Base-by-base conservation (phyloP, 2,797 vertebrate species). In the Poeciliopsis gracilis region DNA sequence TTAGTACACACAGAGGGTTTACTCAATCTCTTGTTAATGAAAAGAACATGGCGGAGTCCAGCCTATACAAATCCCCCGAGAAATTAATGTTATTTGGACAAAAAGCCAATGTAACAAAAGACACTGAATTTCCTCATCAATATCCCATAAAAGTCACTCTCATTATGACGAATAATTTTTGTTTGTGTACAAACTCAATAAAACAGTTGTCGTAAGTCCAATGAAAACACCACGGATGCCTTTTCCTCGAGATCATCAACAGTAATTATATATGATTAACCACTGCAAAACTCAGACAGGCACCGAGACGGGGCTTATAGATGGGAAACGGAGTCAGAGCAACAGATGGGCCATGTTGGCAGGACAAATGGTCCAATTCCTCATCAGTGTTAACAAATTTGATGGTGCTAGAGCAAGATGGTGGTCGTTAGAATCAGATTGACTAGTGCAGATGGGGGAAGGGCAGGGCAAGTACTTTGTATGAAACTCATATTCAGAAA, bases 1-100 rank as follows among this genome's bases (percentile, higher is more conserved):
- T 51, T 61, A 77, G 79, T 43, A 75, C 80, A 87, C 77, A 86
- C 47, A 79, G 63, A 76, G 78, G 46, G 75, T 75, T 81, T 77
- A 72, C 74, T 77, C 89, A 92, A 92, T 89, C 89, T 90, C 75
- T 63, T 81, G 78, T 90, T 92, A 91, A 91, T 91, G 83, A 92
- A 88, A 88, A 74, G 70, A 75, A 71, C 81, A 78, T 84, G 73
- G 18, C 73, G 77, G 73, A 33, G 66, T 87, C 81, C 72, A 84
- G 76, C 8, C 0, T 71, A 36, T 57, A 73, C 46, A 87, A 86
- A 90, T 86, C 75, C 81, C 73, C 70, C 45, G 77, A 82, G 75
- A 87, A 90, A 88, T 84, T 9, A 77, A 77, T 77, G 0, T 11
- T 78, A 83, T 84, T 85, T 79, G 46, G 47, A 75, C 53, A 82